Conservation (phyloP, 2,888 invertebrate species). For the Microctonus hyperodae region DNA sequence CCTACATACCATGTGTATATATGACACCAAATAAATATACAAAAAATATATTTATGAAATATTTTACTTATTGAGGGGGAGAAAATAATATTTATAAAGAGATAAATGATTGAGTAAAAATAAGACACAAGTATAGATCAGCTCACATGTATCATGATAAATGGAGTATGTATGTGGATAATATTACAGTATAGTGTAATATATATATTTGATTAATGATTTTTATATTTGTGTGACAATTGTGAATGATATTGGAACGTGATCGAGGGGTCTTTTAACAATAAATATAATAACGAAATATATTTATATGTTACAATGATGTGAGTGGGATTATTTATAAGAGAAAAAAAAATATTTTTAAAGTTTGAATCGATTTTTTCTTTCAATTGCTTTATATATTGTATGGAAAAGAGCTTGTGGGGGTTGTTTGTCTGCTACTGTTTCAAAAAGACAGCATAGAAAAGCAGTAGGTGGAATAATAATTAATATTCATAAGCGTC, state of each 20-base stretch:
- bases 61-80: no score
- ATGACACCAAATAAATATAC: background rate
- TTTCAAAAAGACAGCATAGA: no score
- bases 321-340: background rate
- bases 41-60: background rate
- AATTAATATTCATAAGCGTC: conserved; percentile 64
- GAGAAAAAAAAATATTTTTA: background rate
- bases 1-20: background rate
- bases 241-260: background rate
- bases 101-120: conserved; percentile 24
- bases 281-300: background rate
- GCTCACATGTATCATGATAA: background rate
- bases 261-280: background rate
- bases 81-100: background rate
- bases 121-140: background rate
- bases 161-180: background rate
- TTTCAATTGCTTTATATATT: no score
- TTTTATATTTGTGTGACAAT: background rate
- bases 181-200: no score
- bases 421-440: no score
- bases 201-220: background rate
- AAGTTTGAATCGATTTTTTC: no score
- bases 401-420: no score
- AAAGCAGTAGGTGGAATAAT: conserved; percentile 46
- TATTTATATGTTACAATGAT: background rate